Evolutionary conservation across 2,113 vertebrate genomes (phyloP).

Genomic region (Corythornis cristatus): DNA sequence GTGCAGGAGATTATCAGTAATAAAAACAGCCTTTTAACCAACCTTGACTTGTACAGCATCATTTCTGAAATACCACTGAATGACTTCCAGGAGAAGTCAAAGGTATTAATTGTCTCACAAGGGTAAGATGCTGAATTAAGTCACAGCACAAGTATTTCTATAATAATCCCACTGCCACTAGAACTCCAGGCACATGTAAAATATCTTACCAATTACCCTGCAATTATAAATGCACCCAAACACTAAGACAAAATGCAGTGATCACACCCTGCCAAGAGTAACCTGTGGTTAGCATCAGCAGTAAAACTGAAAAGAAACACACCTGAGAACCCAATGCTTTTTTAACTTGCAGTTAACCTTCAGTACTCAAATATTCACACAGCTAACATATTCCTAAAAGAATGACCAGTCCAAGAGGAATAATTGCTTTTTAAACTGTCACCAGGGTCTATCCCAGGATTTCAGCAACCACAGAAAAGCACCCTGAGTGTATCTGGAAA

Average conservation of each 20-base stretch:
- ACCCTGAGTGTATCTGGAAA: neutral
- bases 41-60: neutral
- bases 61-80: neutral
- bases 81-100: neutral
- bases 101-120: neutral
- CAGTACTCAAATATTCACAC: neutral
- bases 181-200: neutral
- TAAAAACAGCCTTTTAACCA: neutral
- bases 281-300: neutral
- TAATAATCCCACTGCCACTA: neutral
- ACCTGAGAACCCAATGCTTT: neutral
- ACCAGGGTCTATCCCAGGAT: neutral
- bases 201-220: neutral
- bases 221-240: neutral
- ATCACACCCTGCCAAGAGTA: neutral
- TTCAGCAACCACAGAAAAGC: neutral
- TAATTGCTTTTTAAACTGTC: neutral
- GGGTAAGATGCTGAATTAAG: neutral
- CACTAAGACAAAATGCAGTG: neutral
- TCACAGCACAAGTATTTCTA: neutral
- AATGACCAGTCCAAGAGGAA: neutral
- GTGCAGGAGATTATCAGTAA: neutral
- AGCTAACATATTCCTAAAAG: neutral
- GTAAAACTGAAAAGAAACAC: neutral
- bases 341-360: neutral